Conservation (phyloP, 2,113 vertebrate genomes). For the Lampris megalopsis region DNA sequence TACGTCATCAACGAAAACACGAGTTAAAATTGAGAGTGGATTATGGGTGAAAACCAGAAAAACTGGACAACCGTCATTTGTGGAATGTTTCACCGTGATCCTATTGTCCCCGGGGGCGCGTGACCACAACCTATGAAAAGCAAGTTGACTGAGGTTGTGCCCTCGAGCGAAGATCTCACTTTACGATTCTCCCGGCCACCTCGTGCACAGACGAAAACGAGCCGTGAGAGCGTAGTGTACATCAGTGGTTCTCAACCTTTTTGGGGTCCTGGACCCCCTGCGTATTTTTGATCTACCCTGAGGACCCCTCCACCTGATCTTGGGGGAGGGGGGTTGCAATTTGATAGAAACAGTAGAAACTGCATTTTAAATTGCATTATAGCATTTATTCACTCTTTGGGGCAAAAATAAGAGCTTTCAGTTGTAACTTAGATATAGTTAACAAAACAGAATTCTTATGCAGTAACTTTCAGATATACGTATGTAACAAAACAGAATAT, state of each 20-base stretch:
- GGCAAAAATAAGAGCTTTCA: too few relatives aligned
- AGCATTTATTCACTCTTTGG: too few relatives aligned
- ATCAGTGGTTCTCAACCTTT: neutral
- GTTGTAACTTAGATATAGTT: too few relatives aligned
- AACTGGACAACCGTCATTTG: slow-evolving; percentile 40
- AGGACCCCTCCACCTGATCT: too few relatives aligned
- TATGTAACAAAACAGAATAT: neutral
- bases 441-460: too few relatives aligned
- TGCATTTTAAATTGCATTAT: too few relatives aligned
- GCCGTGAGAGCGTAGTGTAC: neutral
- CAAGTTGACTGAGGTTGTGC: neutral
- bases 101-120: slow-evolving; percentile 50
- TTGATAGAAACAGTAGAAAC: too few relatives aligned
- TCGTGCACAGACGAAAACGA: neutral
- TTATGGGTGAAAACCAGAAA: slow-evolving; percentile 56
- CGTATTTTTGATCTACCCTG: too few relatives aligned
- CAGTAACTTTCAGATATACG: too few relatives aligned
- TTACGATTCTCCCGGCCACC: neutral
- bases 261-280: too few relatives aligned
- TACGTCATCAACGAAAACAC: neutral
- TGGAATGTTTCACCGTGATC: slow-evolving; percentile 49
- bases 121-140: slow-evolving; percentile 40
- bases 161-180: neutral
- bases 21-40: neutral
- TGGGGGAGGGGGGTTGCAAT: too few relatives aligned